Evolutionary conservation across 2,113 vertebrate species (phyloP).

Genomic region (Leiothrix lutea): DNA sequence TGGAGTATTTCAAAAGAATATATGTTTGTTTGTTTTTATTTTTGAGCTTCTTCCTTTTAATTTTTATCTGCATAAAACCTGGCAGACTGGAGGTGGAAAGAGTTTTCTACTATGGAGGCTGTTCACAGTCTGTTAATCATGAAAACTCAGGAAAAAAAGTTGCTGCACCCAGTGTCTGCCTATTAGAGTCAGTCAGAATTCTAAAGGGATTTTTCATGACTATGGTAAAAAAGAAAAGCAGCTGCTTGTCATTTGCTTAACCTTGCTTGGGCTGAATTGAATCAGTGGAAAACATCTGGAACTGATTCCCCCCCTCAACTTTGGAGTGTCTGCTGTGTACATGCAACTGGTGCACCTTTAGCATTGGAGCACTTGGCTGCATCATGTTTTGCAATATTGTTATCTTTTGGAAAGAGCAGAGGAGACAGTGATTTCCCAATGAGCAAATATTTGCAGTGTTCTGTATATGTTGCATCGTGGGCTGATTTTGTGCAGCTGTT

Average conservation of each 20-base stretch:
- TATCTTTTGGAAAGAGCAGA: conserved; percentile 25
- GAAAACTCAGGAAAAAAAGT: background rate
- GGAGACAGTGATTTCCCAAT: conserved; percentile 34
- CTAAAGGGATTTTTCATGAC: background rate
- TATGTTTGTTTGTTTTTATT: background rate
- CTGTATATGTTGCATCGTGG: background rate
- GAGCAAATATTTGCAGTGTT: conserved; percentile 22
- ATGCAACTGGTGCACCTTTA: background rate
- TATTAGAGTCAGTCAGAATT: background rate
- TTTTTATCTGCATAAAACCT: background rate
- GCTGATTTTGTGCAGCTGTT: conserved; percentile 32
- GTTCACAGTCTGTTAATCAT: background rate
- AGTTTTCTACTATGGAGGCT: background rate
- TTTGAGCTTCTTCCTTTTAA: background rate
- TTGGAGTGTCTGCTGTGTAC: background rate
- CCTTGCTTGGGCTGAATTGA: conserved; percentile 2
- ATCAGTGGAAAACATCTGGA: conserved; percentile 48
- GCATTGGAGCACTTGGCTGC: background rate
- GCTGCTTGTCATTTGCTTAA: conserved; percentile 51
- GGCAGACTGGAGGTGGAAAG: background rate
- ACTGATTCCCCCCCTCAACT: conserved; percentile 19
- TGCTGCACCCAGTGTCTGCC: background rate
- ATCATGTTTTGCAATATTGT: conserved; percentile 9
- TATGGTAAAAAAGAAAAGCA: background rate
- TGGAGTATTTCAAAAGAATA: background rate